Evolutionary conservation across 2,888 invertebrate species (phyloP).

Genomic region (Lamellibrachia satsuma): DNA sequence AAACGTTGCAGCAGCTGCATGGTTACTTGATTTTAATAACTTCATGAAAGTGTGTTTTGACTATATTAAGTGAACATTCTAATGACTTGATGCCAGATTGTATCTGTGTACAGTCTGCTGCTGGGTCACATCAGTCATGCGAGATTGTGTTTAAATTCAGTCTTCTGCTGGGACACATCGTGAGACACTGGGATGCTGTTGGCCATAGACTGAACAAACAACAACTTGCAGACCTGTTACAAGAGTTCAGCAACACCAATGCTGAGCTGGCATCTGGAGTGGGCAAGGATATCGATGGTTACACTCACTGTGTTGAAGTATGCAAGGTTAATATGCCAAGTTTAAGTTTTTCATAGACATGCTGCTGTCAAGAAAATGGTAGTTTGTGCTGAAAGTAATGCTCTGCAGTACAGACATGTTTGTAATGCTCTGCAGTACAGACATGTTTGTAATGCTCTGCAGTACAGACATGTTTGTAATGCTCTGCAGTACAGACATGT

Average conservation of each 20-base stretch:
- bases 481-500: no score
- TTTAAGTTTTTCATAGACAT: neutral
- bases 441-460: no score
- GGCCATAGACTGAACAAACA: conserved; percentile 60
- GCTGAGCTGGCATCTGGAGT: conserved; percentile 54
- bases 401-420: no score
- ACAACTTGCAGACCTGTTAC: conserved; percentile 68
- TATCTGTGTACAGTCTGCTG: neutral
- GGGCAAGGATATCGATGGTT: conserved; percentile 46
- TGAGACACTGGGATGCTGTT: conserved; percentile 52
- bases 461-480: no score
- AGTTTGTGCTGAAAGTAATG: no score
- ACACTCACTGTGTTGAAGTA: conserved; percentile 42
- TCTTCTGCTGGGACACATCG: conserved; percentile 70
- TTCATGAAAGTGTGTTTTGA: neutral
- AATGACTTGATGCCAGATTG: neutral
- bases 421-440: no score
- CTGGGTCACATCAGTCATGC: neutral
- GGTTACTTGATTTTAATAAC: neutral
- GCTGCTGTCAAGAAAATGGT: neutral
- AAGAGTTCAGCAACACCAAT: conserved; percentile 67
- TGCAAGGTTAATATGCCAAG: conserved; percentile 47
- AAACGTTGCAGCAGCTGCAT: neutral
- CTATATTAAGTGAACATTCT: neutral
- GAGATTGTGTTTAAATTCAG: conserved; percentile 52